Evolutionary conservation across 2,797 vertebrate genomes (phyloP), one percentile per base, ranked within the genome.

Genomic region (Atherinosoma microstoma): DNA sequence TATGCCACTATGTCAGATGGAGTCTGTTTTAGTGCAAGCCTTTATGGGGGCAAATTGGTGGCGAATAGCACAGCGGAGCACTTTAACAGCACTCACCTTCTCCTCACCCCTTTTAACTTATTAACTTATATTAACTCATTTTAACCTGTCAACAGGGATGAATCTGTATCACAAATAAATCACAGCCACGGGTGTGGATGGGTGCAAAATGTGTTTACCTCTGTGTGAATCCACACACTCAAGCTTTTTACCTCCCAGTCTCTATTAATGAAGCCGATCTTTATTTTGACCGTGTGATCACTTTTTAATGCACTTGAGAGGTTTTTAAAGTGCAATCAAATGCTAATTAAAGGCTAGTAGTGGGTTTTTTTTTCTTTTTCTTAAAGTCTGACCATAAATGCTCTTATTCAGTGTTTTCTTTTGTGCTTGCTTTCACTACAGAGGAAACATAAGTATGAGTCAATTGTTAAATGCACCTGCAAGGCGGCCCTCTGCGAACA

Each of bases 21-120:
- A 89, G 90, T 83, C 85, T 81, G 90, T 83, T 93, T 94, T 89
- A 92, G 90, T 88, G 87, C 83, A 40, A 42, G 83, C 81, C 90
- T 93, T 94, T 93, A 94, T 91, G 89, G 85, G 67, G 80, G 75
- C 81, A 94, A 93, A 94, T 94, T 93, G 92, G 85, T 72, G 74
- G 49, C 82, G 85, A 92, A 94, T 90, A 85, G 94, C 89, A 93
- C 94, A 93, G 92, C 89, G 89, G 93, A 94, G 94, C 94, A 95
- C 92, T 94, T 94, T 95, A 93, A 87, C 92, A 92, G 94, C 90
- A 91, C 89, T 93, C 91, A 93, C 91, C 94, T 94, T 87, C 94
- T 89, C 94, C 93, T 92, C 89, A 91, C 88, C 91, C 89, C 91
- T 94, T 94, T 95, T 94, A 91, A 91, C 92, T 93, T 88, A 93